Percentiles rank a stretch among this genome's conserved stretches.
Conservation (phyloP, 1,140 invertebrate species). For the Octopus sinensis region DNA sequence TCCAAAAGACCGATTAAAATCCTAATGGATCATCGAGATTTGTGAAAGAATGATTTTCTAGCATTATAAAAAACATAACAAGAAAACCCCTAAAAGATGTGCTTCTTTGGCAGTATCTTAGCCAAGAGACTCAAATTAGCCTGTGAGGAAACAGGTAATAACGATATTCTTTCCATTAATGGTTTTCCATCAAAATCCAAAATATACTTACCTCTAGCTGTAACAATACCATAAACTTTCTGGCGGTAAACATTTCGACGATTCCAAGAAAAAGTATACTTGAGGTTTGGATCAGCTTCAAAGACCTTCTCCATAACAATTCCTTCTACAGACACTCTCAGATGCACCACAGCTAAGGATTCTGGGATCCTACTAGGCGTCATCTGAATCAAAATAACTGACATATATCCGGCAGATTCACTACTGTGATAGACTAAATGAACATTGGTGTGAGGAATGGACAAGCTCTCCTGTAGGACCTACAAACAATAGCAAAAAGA, state of each 20-base stretch:
- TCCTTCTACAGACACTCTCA: slow-evolving; percentile 85
- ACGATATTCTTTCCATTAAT: too few relatives aligned
- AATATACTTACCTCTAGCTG: slow-evolving; percentile 53
- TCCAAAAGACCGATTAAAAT: too few relatives aligned
- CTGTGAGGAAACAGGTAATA: too few relatives aligned
- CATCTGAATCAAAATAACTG: slow-evolving; percentile 85
- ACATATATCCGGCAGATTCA: slow-evolving; percentile 86
- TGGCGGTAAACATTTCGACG: slow-evolving; percentile 95
- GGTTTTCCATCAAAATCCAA: background rate
- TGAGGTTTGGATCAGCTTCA: slow-evolving; percentile 90
- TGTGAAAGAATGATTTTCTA: too few relatives aligned
- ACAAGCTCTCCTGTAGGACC: slow-evolving; percentile 91
- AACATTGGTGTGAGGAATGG: slow-evolving; percentile 86
- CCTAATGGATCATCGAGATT: too few relatives aligned
- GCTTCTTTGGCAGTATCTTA: too few relatives aligned
- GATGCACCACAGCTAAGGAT: slow-evolving; percentile 79
- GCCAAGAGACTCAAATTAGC: too few relatives aligned
- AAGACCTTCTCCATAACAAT: slow-evolving; percentile 86
- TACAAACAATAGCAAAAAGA: slow-evolving; percentile 45
- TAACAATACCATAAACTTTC: slow-evolving; percentile 71
- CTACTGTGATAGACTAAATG: slow-evolving; percentile 91
- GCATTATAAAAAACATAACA: too few relatives aligned
- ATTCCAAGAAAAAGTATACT: slow-evolving; percentile 94
- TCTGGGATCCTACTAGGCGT: slow-evolving; percentile 76
- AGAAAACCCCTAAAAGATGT: too few relatives aligned